phyloP scores from a whole-genome alignment of 2,113 vertebrate species.

The Bolborhynchus lineola region DNA sequence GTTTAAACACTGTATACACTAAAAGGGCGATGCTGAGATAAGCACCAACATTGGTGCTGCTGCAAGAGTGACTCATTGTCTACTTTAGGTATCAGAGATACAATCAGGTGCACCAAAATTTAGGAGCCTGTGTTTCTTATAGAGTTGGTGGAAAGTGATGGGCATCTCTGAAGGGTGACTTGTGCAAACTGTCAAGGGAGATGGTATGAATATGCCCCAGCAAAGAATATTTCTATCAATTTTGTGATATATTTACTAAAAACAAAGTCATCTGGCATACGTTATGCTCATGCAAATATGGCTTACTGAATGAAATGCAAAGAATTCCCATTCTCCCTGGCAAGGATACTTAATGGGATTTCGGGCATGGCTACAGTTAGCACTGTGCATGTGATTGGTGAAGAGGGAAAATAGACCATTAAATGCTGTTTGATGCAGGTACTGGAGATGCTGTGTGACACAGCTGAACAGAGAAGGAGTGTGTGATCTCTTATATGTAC shows the following conservation, averaged over 20 bases:
- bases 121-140: not conserved
- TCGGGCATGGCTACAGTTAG: not conserved
- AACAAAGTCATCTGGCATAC: not conserved
- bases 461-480: not conserved
- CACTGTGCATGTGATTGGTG: not conserved
- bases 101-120: not conserved
- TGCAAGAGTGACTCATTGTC: not conserved
- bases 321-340: not conserved
- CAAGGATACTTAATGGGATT: accelerated
- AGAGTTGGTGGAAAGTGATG: not conserved
- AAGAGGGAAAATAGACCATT: not conserved
- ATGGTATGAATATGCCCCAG: not conserved
- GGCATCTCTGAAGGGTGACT: not conserved
- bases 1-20: not conserved
- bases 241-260: not conserved
- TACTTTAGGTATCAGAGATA: not conserved
- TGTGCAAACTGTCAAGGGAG: not conserved
- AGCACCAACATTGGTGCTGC: not conserved
- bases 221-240: not conserved
- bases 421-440: not conserved
- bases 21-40: not conserved
- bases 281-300: not conserved
- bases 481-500: not conserved
- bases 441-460: not conserved
- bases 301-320: not conserved